A percentile compares a stretch with the other conserved stretches of the same genome.
Conservation (phyloP, 2,888 invertebrate species). For the Monochamus alternatus region DNA sequence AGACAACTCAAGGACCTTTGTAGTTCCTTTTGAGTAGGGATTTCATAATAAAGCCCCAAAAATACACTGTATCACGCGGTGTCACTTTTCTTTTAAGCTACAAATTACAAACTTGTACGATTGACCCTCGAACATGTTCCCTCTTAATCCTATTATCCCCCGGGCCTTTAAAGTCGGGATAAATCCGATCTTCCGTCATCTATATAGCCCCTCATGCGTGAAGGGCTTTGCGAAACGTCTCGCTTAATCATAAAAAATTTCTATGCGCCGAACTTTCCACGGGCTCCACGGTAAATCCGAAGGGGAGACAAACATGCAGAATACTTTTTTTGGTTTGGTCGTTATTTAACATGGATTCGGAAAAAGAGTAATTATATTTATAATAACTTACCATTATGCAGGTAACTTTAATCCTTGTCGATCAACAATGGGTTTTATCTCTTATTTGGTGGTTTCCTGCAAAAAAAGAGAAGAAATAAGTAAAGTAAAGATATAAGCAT, state of each 20-base stretch:
- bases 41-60: neutral
- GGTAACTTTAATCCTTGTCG: too few species aligned
- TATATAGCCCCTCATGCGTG: neutral
- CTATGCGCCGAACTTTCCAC: neutral
- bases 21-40: neutral
- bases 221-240: neutral
- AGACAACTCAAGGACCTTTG: too few species aligned
- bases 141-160: conserved; percentile 11
- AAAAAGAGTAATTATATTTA: too few species aligned
- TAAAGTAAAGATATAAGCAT: too few species aligned
- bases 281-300: too few species aligned
- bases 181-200: conserved; percentile 13
- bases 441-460: too few species aligned
- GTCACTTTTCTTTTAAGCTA: conserved; percentile 8
- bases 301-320: too few species aligned
- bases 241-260: neutral
- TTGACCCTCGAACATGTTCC: conserved; percentile 8
- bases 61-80: neutral
- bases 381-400: too few species aligned
- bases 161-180: conserved; percentile 8
- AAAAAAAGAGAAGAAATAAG: too few species aligned
- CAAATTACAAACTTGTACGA: conserved; percentile 9
- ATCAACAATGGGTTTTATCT: too few species aligned
- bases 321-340: too few species aligned
- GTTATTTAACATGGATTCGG: too few species aligned